Conservation (phyloP, 2,888 invertebrate genomes). For the Papilio gigon region DNA sequence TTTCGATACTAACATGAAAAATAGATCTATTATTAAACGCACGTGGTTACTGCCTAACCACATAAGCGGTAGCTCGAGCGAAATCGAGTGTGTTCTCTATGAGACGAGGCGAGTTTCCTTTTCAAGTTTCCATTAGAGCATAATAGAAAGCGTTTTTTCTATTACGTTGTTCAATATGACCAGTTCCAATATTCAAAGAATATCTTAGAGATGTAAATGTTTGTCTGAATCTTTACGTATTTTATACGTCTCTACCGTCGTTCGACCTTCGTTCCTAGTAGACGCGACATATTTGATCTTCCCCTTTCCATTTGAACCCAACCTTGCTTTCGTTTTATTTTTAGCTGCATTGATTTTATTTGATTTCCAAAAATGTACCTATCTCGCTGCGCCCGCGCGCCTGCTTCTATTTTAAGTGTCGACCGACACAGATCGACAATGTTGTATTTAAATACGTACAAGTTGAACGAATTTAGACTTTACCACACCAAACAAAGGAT, state of each 20-base stretch:
- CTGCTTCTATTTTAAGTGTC: constrained; percentile 72
- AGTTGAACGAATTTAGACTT: constrained; percentile 61
- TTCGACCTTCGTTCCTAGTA: constrained; percentile 50
- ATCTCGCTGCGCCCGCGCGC: constrained; percentile 70
- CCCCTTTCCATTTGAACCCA: constrained; percentile 64
- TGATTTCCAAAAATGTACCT: constrained; percentile 81
- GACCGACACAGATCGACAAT: constrained; percentile 64
- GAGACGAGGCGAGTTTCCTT: constrained; percentile 19
- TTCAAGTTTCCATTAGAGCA: constrained; percentile 28
- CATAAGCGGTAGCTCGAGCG: background rate
- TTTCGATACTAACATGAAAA: background rate
- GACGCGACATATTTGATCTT: constrained; percentile 50
- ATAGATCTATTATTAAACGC: background rate
- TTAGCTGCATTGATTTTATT: constrained; percentile 72
- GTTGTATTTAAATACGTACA: constrained; percentile 59
- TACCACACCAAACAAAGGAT: constrained; percentile 50
- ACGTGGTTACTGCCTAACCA: too few species aligned
- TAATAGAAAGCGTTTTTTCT: constrained; percentile 12
- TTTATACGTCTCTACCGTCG: background rate
- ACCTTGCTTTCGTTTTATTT: constrained; percentile 71
- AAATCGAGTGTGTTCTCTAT: constrained; percentile 17
- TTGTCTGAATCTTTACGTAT: background rate
- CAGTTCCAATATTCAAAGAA: too few species aligned
- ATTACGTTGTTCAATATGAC: background rate
- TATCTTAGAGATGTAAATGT: background rate